Conservation (phyloP, 2,797 vertebrate genomes). For the Miichthys miiuy region DNA sequence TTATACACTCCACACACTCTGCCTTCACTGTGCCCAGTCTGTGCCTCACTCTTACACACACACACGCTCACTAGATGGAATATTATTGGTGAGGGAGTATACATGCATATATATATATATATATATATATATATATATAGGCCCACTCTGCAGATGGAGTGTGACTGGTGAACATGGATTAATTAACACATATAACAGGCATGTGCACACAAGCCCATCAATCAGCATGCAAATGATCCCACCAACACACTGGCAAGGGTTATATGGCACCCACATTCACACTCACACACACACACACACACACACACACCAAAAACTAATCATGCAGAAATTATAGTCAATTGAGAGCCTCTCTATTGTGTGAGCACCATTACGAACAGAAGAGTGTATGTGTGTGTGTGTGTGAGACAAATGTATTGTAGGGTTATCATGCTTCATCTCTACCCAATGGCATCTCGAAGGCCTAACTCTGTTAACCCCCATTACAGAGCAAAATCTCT, state of each 20-base stretch:
- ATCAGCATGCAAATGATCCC: constrained; percentile 59
- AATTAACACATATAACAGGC: constrained; percentile 67
- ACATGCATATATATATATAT: background rate
- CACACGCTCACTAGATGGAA: constrained; percentile 25
- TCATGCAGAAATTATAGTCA: constrained; percentile 35
- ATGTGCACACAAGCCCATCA: constrained; percentile 57
- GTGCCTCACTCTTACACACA: background rate
- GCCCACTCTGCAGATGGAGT: constrained; percentile 52
- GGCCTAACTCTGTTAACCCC: constrained; percentile 55
- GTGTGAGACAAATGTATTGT: constrained; percentile 4
- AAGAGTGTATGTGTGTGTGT: background rate
- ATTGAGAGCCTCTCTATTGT: constrained; percentile 32
- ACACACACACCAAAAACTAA: constrained; percentile 22
- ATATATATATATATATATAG: constrained; percentile 7
- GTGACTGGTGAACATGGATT: constrained; percentile 50
- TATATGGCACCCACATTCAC: constrained; percentile 15
- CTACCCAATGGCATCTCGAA: constrained; percentile 12
- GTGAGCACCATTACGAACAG: constrained; percentile 9
- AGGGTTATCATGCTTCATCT: constrained; percentile 28
- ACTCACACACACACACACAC: constrained; percentile 9
- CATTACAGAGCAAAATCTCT: constrained; percentile 52
- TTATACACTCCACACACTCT: constrained; percentile 9
- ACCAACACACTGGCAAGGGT: constrained; percentile 33
- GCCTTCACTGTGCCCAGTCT: constrained; percentile 11
- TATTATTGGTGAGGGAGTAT: constrained; percentile 28